Evolutionary conservation across 2,797 vertebrate genomes (phyloP).

Genomic region (Peromyscus melanophrys): DNA sequence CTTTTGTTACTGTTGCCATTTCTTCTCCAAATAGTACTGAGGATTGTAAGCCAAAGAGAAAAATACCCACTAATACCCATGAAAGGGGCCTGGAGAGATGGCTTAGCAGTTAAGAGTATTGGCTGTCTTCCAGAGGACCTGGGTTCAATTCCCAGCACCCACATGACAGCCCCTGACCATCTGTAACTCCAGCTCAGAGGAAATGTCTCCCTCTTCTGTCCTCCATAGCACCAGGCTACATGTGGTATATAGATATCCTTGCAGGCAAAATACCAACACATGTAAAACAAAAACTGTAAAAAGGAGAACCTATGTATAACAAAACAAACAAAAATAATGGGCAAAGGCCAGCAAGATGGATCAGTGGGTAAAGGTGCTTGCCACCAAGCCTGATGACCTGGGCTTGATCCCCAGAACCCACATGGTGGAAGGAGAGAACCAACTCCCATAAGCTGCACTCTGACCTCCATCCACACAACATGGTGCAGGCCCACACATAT

Average conservation of each 20-base stretch:
- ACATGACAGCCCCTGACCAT: not conserved
- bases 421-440: not conserved
- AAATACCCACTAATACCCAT: not conserved
- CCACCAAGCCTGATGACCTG: not conserved
- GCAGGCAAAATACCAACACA: not conserved
- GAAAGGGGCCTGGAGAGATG: not conserved
- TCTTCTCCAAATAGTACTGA: not conserved
- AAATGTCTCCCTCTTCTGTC: not conserved
- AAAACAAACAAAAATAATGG: not conserved
- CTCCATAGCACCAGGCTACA: not conserved
- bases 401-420: not conserved
- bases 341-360: not conserved
- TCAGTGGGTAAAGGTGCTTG: not conserved
- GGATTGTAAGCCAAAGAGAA: not conserved
- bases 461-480: no score
- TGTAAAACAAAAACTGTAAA: not conserved
- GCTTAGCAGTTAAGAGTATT: not conserved
- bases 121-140: not conserved
- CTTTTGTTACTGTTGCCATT: not conserved
- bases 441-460: no score
- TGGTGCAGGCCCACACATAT: not conserved
- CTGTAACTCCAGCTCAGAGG: not conserved
- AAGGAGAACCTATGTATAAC: not conserved
- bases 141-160: not conserved
- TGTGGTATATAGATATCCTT: not conserved